Evolutionary conservation across 2,888 invertebrate genomes (phyloP).

Genomic region (Apodemia zela): DNA sequence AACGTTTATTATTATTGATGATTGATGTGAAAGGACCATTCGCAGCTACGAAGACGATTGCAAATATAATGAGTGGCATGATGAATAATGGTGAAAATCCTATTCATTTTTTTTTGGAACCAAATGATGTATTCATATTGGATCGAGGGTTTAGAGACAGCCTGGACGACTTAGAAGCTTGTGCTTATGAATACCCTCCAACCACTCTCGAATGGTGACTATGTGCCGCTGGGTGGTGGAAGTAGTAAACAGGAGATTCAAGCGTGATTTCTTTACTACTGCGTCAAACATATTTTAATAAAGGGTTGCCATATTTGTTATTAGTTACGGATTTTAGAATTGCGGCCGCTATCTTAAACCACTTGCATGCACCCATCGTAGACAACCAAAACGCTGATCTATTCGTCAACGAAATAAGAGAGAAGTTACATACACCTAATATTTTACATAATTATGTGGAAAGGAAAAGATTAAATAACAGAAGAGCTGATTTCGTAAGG

Average conservation of each 20-base stretch:
- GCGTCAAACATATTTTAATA: not conserved
- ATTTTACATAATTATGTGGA: not conserved
- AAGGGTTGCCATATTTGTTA: not conserved
- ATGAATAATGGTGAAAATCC: constrained; percentile 20
- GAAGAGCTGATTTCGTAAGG: not conserved
- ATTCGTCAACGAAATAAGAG: not conserved
- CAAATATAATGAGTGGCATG: constrained; percentile 26
- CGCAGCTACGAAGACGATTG: constrained; percentile 27
- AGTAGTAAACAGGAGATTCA: not conserved
- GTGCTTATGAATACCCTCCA: constrained; percentile 21
- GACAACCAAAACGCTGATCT: not conserved
- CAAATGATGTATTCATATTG: constrained; percentile 21
- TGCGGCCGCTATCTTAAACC: not conserved
- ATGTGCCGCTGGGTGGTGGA: constrained; percentile 27
- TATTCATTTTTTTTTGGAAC: constrained; percentile 16
- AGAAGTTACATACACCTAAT: not conserved
- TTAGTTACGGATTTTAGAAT: not conserved
- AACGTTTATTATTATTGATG: too few relatives aligned
- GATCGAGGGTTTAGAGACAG: constrained; percentile 24
- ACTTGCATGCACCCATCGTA: not conserved
- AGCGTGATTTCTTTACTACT: not conserved
- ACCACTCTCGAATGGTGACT: constrained; percentile 18
- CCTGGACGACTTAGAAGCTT: constrained; percentile 18
- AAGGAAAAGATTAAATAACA: too few relatives aligned
- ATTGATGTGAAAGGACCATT: constrained; percentile 24